These are phyloP conservation scores for Artemia sinica DNA, from an alignment of 2,888 invertebrate species.

Conservation along the genomic window DNA sequence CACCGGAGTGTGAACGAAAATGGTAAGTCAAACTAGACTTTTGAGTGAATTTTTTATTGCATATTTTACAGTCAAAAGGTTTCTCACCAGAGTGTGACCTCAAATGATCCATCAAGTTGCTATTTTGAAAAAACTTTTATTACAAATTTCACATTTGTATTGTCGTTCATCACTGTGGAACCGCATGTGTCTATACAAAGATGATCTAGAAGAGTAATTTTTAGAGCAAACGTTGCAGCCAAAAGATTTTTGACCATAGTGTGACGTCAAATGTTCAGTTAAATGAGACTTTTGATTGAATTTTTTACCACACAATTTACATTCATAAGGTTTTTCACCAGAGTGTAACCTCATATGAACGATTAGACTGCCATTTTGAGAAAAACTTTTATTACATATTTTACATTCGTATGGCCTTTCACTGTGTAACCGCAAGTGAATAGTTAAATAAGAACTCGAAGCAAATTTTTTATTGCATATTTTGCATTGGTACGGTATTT, in stretches of 20 bases:
- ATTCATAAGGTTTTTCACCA: background rate
- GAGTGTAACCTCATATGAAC: background rate
- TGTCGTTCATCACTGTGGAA: background rate
- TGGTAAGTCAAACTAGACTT: background rate
- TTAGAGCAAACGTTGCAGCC: background rate
- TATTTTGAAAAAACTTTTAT: background rate
- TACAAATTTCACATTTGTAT: background rate
- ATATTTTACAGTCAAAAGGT: constrained; percentile 3
- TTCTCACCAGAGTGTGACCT: background rate
- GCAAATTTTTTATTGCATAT: background rate
- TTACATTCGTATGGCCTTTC: background rate
- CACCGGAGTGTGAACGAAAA: background rate
- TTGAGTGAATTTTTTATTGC: constrained; percentile 9
- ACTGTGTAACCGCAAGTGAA: constrained; percentile 14
- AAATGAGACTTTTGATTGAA: background rate
- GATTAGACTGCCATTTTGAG: background rate
- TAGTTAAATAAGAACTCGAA: constrained; percentile 15
- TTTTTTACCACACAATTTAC: background rate
- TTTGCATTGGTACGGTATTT: background rate
- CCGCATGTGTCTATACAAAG: background rate
- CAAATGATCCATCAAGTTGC: background rate
- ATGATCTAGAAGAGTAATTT: background rate
- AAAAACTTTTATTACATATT: background rate
- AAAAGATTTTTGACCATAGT: background rate
- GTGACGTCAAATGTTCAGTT: background rate